A percentile compares a stretch with the other conserved stretches of the same genome.
Evolutionary conservation across 2,888 invertebrate species (phyloP).

Genomic region (Hofmannophila pseudospretella): DNA sequence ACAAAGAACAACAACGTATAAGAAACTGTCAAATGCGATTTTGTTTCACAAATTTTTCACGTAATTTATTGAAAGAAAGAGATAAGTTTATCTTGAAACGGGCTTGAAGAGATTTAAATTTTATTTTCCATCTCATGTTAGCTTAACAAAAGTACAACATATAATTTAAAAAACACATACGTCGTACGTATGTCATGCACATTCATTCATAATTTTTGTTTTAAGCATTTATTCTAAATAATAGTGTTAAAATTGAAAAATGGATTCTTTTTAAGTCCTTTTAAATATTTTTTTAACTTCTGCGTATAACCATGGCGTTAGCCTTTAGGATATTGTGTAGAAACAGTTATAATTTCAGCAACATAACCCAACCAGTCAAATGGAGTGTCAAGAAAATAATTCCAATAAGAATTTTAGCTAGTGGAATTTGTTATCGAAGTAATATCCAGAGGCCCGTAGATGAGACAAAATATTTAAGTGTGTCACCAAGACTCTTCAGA

Average conservation of each 20-base stretch:
- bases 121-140: too few relatives aligned
- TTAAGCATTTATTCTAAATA: too few relatives aligned
- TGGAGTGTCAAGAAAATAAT: slow-evolving; percentile 40
- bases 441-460: slow-evolving; percentile 9
- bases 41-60: too few relatives aligned
- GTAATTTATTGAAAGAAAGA: too few relatives aligned
- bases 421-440: slow-evolving; percentile 40
- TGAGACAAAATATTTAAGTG: slow-evolving; percentile 8
- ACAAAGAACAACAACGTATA: too few relatives aligned
- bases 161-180: too few relatives aligned
- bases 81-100: too few relatives aligned
- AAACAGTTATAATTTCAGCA: slow-evolving; percentile 39
- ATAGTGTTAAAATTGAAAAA: neutral
- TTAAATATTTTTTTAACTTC: neutral
- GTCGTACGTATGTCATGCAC: too few relatives aligned
- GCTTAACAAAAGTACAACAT: too few relatives aligned
- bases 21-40: too few relatives aligned
- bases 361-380: slow-evolving; percentile 51
- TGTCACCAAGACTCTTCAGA: slow-evolving; percentile 25
- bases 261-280: neutral
- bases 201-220: too few relatives aligned
- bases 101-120: too few relatives aligned
- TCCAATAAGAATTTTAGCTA: slow-evolving; percentile 40
- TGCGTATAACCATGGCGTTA: slow-evolving; percentile 51
- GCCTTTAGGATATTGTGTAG: slow-evolving; percentile 49